These are phyloP conservation scores for Cryptocephalus primarius DNA, from an alignment of 2,888 invertebrate species.

Conservation along the genomic window DNA sequence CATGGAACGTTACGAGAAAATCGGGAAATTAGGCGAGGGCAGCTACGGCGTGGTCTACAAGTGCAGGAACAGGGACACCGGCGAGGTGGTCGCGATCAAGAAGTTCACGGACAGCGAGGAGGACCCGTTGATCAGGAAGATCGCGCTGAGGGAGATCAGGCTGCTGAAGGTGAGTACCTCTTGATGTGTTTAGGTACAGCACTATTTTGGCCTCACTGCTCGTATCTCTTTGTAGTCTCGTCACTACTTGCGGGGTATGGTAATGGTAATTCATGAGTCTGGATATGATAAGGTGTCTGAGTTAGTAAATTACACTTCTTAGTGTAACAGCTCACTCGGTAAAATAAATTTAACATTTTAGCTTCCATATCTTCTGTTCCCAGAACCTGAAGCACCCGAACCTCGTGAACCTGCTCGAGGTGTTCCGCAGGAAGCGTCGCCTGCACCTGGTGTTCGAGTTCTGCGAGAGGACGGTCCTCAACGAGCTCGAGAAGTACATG, in stretches of 20 bases:
- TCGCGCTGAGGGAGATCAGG: slow-evolving; percentile 87
- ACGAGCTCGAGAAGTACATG: slow-evolving; percentile 82
- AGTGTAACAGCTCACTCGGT: no score
- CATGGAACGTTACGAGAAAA: slow-evolving; percentile 92
- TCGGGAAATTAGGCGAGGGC: slow-evolving; percentile 90
- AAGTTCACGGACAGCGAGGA: slow-evolving; percentile 96
- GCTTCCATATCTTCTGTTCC: no score
- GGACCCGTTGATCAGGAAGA: slow-evolving; percentile 91
- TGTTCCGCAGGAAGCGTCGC: slow-evolving; percentile 89
- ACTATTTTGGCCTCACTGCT: no score
- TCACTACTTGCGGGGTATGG: no score
- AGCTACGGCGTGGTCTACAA: slow-evolving; percentile 95
- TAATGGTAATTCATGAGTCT: no score
- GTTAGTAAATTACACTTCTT: no score
- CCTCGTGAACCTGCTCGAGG: slow-evolving; percentile 92
- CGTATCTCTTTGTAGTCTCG: no score
- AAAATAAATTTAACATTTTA: no score
- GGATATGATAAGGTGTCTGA: no score
- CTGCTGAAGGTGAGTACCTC: slow-evolving; percentile 68
- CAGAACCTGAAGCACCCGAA: slow-evolving; percentile 98
- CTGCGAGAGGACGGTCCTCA: slow-evolving; percentile 93
- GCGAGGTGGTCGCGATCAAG: slow-evolving; percentile 91
- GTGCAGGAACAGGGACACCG: slow-evolving; percentile 88
- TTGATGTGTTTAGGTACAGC: not conserved
- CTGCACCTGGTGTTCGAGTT: slow-evolving; percentile 97